Evolutionary conservation across 2,113 vertebrate species (phyloP), one percentile per base, ranked within the genome.

Genomic region (Ictalurus punctatus): DNA sequence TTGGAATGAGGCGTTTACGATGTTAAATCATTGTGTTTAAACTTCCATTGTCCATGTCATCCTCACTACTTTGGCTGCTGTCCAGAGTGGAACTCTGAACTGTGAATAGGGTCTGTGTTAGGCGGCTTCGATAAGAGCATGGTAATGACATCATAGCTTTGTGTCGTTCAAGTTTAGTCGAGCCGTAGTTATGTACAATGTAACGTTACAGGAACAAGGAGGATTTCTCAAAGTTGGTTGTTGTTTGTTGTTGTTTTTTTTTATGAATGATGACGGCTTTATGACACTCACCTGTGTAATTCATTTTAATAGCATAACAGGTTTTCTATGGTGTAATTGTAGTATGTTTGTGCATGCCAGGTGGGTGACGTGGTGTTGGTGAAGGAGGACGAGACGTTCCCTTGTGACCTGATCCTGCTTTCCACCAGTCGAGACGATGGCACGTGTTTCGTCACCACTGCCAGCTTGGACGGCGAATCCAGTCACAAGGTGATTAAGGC

Each of bases 381-480:
- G 71, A 98, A 97, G 93, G 98, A 99, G 92, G 93, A 99, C 13
- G 98, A 99, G 94, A 96, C 95, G 25, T 99, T 99, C 89, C 98
- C 98, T 56, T 99, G 98, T 89, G 98, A 99, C 92, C 93, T 99
- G 92, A 96, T 99, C 95, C 95, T 99, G 88, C 96, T 99, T 0
- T 98, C 98, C 4, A 96, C 98, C 48, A 99, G 96, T 89, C 95
- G 97, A 87, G 96, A 94, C 16, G 98, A 99, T 3, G 98, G 98
- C 23, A 98, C 97, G 0, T 99, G 98, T 94, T 98, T 96, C 21
- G 98, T 99, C 84, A 99, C 98, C 0, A 99, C 98, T 2, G 97
- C 98, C 93, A 98, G 98, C 92, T 93, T 99, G 92, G 98, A 99
- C 8, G 98, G 98, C 82, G 98, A 99, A 93, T 99, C 98, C 23